phyloP scores from a whole-genome alignment of 2,888 invertebrate genomes.

The Drosophila ustulata region DNA sequence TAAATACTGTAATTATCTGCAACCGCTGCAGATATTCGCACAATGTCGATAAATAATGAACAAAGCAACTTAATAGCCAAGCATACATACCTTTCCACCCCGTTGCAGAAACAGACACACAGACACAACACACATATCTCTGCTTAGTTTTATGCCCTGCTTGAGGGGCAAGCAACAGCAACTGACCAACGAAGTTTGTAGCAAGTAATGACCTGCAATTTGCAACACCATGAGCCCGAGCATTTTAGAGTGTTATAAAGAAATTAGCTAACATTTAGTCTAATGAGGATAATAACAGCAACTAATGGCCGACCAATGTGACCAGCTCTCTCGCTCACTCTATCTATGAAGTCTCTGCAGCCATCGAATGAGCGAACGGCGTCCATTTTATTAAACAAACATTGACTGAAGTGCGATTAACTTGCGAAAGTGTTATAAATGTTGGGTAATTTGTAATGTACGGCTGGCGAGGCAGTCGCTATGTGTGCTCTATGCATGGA shows the following conservation, averaged over 20 bases:
- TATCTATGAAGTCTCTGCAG: not conserved
- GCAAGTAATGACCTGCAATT: constrained; percentile 61
- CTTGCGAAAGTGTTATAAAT: constrained; percentile 76
- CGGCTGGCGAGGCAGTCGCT: not conserved
- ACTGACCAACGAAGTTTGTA: constrained; percentile 10
- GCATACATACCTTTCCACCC: constrained; percentile 20
- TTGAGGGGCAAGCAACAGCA: not conserved
- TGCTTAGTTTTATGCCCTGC: not conserved
- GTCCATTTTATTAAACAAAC: constrained; percentile 68
- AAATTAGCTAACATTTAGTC: constrained; percentile 76
- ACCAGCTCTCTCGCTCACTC: constrained; percentile 2
- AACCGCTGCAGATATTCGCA: constrained; percentile 46
- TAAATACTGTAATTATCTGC: constrained; percentile 18
- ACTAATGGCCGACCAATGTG: constrained; percentile 60
- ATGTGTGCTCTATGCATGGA: constrained; percentile 19
- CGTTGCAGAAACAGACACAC: constrained; percentile 3
- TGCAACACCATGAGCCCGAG: constrained; percentile 53
- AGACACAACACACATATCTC: constrained; percentile 1
- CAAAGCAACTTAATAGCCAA: constrained; percentile 30
- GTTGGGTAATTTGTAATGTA: constrained; percentile 59
- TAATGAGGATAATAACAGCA: constrained; percentile 75
- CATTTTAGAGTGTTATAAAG: constrained; percentile 78
- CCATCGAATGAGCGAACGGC: not conserved
- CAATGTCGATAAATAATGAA: constrained; percentile 45
- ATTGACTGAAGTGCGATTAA: constrained; percentile 76